Base-by-base conservation (phyloP, 1,140 invertebrate genomes). In the Berghia stephanieae region DNA sequence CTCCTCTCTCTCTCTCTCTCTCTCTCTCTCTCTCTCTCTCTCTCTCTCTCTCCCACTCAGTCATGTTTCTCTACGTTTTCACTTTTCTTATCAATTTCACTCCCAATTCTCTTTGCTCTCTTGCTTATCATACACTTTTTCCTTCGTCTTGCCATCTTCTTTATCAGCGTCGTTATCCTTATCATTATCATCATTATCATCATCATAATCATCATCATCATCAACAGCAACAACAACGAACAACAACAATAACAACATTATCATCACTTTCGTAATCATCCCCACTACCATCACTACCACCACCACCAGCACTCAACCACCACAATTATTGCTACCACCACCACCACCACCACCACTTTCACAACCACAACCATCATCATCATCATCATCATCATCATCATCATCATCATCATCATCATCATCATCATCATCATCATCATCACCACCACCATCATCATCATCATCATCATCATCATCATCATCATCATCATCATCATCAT, bases 1-100 rank as follows among this genome's bases (percentile, higher is more conserved):
- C 63, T 67, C n/a, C 8, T 67, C 34, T 31, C 68, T 27, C 31
- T 43, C 44, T 8, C n/a, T 4, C 43, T 71, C 38, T 43, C 34
- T 27, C 16, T 60, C 67, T 43, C 21, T 77, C 27, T 70, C n/a
- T 77, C 24, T 60, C 31, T 60, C 52, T 75, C n/a, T 43, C 21
- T 75, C 72, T 40, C 46, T 63, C 43, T 55, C 43, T 70, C 67
- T 55, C 42, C 70, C 43, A 42, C 34, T 42, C 8, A 42, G 24
- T 63, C 57, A 24, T 57, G 55, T 40, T 42, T 43, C n/a, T 72
- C 24, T 72, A 3, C 27, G 16, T 70, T 1, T 69, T 16, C 43
- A 16, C 43, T 16, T 40, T 5, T 68, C 38, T 60, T 4, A 8
- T 21, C 34, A 4, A 27, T 31, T 21, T 4, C 34, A n/a, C 34